These are phyloP conservation scores for Drosophila albomicans DNA, from an alignment of 1,140 invertebrate genomes.

Conservation along the genomic window DNA sequence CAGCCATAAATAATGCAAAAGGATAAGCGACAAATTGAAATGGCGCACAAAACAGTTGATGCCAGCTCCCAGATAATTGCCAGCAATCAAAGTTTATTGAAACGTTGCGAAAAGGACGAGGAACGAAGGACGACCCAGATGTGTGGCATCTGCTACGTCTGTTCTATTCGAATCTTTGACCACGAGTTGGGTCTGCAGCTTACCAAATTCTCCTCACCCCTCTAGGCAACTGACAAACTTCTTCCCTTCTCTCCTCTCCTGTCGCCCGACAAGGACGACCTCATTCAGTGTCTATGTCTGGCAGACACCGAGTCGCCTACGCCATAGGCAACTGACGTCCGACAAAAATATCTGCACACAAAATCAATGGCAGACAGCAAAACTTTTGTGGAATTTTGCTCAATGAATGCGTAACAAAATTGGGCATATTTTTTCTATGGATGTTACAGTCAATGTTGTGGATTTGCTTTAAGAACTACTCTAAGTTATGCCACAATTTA, in stretches of 20 bases:
- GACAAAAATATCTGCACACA: conserved; percentile 26
- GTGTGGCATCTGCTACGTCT: conserved; percentile 1
- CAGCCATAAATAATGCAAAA: conserved; percentile 65
- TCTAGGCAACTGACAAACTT: conserved; percentile 21
- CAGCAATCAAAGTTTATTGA: conserved; percentile 80
- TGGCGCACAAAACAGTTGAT: conserved; percentile 44
- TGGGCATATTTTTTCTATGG: not conserved
- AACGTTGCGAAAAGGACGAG: conserved; percentile 55
- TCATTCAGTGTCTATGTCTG: conserved; percentile 50
- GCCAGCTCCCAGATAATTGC: conserved; percentile 75
- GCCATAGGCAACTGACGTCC: conserved; percentile 2
- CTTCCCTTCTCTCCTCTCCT: not conserved
- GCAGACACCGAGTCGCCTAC: conserved; percentile 71
- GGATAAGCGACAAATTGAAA: conserved; percentile 70
- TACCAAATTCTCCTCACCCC: conserved; percentile 7
- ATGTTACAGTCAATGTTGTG: not conserved
- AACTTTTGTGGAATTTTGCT: conserved; percentile 39
- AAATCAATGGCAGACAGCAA: not conserved
- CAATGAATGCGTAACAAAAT: conserved; percentile 65
- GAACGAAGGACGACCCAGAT: conserved; percentile 22
- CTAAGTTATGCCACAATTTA: not conserved
- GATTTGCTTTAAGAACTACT: conserved; percentile 6
- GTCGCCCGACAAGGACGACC: conserved; percentile 29
- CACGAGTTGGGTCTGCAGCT: conserved; percentile 16
- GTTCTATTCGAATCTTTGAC: not conserved